Evolutionary conservation across 2,888 invertebrate genomes (phyloP), one percentile per base, ranked within the genome.

Genomic region (Apodemia duryi): DNA sequence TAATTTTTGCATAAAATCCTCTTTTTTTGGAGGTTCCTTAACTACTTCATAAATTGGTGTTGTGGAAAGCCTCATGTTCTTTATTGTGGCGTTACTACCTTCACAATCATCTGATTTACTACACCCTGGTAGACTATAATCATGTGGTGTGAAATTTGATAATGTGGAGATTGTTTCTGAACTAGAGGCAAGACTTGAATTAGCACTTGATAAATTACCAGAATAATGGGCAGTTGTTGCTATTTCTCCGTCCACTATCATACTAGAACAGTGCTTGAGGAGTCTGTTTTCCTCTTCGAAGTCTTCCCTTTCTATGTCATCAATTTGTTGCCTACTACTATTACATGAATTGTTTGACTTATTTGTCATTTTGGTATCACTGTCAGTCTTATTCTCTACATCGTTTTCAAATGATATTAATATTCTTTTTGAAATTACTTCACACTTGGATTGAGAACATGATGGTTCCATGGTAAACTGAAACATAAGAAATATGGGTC

Each of bases 271-370:
- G 66, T 86, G 86, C 64, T 89, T 88, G 62, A 90, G 74, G 67
- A 92, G 81, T 60, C 89, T 78, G 70, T 91, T 91, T 70, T 92
- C 91, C 69, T 91, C 91, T 62, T 91, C 90, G 54, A 91, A 92
- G 69, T 92, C 92, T 68, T 88, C 84, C 2, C 91, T 77, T 71
- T 92, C 92, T 49, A 92, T 77, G 57, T 90, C 87, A 65, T 92
- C 91, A 66, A 89, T 89, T 67, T 80, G 80, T 73, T 85, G 82
- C 65, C 81, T 77, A 63, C 68, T 78, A 43, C 6, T 43, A 73
- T 75, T 77, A 73, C 74, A 79, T 63, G 76, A 76, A 52, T 78
- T 74, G 61, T 71, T 75, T 28, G 75, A 71, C 64, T 76, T 79
- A 32, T 81, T 81, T 64, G 68, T 78, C 69, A 75, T 75, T 71